phyloP scores from a whole-genome alignment of 2,797 vertebrate species.

The Phrynocephalus forsythii region DNA sequence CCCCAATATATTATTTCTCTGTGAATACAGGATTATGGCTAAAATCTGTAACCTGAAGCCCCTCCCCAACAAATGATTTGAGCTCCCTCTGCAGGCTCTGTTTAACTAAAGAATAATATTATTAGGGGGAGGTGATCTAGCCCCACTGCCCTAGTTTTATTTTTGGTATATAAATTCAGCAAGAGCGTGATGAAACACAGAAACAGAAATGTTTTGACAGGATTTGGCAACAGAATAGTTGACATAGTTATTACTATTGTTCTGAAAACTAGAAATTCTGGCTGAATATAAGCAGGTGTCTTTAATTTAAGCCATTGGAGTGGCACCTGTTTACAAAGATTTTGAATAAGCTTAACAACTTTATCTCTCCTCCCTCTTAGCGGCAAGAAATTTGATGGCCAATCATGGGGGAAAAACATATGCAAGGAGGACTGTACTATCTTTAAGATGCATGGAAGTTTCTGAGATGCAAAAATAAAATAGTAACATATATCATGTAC shows the following conservation, averaged over 20 bases:
- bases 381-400: slow-evolving; percentile 53
- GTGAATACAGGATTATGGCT: slow-evolving; percentile 32
- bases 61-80: slow-evolving; percentile 61
- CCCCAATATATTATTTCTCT: background rate
- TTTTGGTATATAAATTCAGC: slow-evolving; percentile 49
- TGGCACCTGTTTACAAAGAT: slow-evolving; percentile 4
- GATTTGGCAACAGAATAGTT: slow-evolving; percentile 64
- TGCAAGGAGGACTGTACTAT: background rate
- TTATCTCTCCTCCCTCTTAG: slow-evolving; percentile 35
- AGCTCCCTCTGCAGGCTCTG: slow-evolving; percentile 65
- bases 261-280: slow-evolving; percentile 61
- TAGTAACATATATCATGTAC: slow-evolving; percentile 50
- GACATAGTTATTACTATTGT: slow-evolving; percentile 62
- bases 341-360: slow-evolving; percentile 48
- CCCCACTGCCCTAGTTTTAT: background rate
- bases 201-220: slow-evolving; percentile 75
- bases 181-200: slow-evolving; percentile 67
- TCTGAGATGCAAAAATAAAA: slow-evolving; percentile 39
- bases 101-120: slow-evolving; percentile 63
- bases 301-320: slow-evolving; percentile 15
- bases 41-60: slow-evolving; percentile 51
- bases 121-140: slow-evolving; percentile 15
- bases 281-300: slow-evolving; percentile 66
- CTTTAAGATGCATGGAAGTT: background rate
- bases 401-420: slow-evolving; percentile 6